Base-by-base conservation (phyloP, 2,888 invertebrate species). In the Caenorhabditis sp. region DNA sequence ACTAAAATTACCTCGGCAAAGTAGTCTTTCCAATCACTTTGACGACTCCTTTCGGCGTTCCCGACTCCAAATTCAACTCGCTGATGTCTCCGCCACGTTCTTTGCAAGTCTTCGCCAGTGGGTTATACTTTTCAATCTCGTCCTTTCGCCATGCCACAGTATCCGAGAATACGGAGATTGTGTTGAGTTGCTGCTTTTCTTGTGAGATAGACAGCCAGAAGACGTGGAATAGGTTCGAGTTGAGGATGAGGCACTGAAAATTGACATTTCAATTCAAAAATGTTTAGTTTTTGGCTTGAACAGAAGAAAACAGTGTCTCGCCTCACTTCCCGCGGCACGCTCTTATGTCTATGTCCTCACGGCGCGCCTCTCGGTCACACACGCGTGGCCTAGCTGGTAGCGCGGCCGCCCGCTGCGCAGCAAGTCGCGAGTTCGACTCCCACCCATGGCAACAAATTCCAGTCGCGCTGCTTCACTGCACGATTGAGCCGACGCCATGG, bases 111-210 rank as follows among this genome's bases (percentile, higher is more conserved):
- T 32, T 37, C 13, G 37, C 77, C 2, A 62, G 44, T 9, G 69
- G 55, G 11, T 69, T 50, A 55, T 68, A 69, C 5, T 77, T 67
- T 5, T 22, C 51, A n/a, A 76, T 50, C 6, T 76, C 74, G 13
- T 76, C 76, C 15, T 67, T 80, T 13, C 65, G 35, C 56, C 70
- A 81, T 2, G 83, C 80, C 9, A 85, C 84, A 0, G 82, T 47
- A 56, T 85, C 86, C 9, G 90, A 89, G 71, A 88, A 90, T 8
- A 90, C 81, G n/a, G 90, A 87, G 24, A 90, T 60, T 8, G 90
- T 88, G 26, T 83, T 76, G 9, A 91, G 15, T 18, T 82, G 67
- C 22, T 85, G 87, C 18, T 82, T 78, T 1, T 87, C 85, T 11
- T 80, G 76, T 60, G 88, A 87, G 18, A 90, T 69, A 1, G 88